Percentiles rank a stretch among this genome's conserved stretches.
phyloP scores from a whole-genome alignment of 1,140 invertebrate species.

The Chymomyza costata region DNA sequence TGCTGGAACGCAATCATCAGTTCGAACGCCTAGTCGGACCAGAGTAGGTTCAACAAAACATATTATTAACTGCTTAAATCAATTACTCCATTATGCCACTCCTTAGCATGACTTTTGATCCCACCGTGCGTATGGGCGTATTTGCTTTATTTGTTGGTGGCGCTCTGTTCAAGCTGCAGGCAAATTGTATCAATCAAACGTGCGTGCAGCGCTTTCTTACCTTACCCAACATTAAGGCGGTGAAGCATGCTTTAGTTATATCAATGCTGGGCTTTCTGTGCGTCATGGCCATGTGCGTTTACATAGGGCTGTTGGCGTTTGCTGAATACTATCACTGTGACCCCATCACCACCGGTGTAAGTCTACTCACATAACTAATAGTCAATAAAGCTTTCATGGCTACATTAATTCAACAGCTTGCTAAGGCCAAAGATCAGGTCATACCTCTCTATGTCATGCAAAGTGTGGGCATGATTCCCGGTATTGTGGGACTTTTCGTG shows the following conservation, averaged over 20 bases:
- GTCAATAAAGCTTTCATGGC: background rate
- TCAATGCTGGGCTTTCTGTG: conserved; percentile 80
- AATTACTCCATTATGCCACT: conserved; percentile 76
- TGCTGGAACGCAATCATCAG: conserved; percentile 83
- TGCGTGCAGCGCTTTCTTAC: conserved; percentile 90
- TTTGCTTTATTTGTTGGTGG: conserved; percentile 87
- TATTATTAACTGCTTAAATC: conserved; percentile 77
- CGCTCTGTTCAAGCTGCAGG: conserved; percentile 85
- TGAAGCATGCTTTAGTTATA: conserved; percentile 79
- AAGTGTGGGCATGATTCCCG: conserved; percentile 79
- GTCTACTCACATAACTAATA: too few relatives aligned
- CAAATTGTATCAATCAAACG: conserved; percentile 90
- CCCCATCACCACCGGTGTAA: conserved; percentile 80
- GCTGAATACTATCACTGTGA: conserved; percentile 85
- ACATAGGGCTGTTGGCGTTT: conserved; percentile 84
- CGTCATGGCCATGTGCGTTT: conserved; percentile 83
- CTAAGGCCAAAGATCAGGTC: conserved; percentile 81
- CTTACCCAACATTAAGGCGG: conserved; percentile 80
- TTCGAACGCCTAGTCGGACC: conserved; percentile 85
- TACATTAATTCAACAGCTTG: conserved; percentile 36
- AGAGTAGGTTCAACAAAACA: conserved; percentile 79
- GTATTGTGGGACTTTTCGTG: conserved; percentile 87
- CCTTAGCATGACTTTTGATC: conserved; percentile 81
- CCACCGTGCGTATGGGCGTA: conserved; percentile 82
- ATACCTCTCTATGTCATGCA: conserved; percentile 83